Base-by-base conservation (phyloP, 2,888 invertebrate species). In the Lathronympha strigana region DNA sequence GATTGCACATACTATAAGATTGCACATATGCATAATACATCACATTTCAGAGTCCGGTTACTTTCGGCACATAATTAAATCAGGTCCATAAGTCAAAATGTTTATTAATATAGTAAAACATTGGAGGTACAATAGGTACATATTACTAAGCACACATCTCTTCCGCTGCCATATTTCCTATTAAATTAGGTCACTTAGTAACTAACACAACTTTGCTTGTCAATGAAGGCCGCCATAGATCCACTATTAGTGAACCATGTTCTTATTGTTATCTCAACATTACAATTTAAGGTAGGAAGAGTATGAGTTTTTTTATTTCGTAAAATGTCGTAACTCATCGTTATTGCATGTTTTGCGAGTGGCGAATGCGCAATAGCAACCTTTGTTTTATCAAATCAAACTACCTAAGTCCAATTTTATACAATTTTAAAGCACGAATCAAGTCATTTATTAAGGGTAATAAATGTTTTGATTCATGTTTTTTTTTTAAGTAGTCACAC, bases 151-250 rank as follows among this genome's bases (percentile, higher is more conserved):
- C 64, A 60, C 36, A 13, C 36, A 51, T n/a, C 23, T n/a, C 43
- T 54, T 19, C 17, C 62, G 51, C 47, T 45, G 25, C 13, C 15
- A 28, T 43, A 61, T 25, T 61, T 36, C 9, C 51, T 58, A 49
- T 50, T 23, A 51, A 57, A 43, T 28, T 25, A 47, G 43, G 43
- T 31, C 57, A 51, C 51, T 51, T 43, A 45, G 21, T 50, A 31
- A 15, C 17, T 61, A 23, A 55, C 43, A 63, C 50, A 63, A 63
- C 50, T 50, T 64, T 8, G 6, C 53, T 23, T 13, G 21, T 40
- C 40, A 17, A 15, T 23, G 36, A 40, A 55, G 54, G 38, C 53
- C 33, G 51, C 33, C 19, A 21, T 5, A 6, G 17, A 19, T 50
- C 4, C 19, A 31, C 51, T 45, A 11, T 13, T 9, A 13, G 53